Percentiles rank a stretch among this genome's conserved stretches.
These are phyloP conservation scores for Lamellibrachia luymesi DNA, from an alignment of 1,140 invertebrate species.

Conservation along the genomic window DNA sequence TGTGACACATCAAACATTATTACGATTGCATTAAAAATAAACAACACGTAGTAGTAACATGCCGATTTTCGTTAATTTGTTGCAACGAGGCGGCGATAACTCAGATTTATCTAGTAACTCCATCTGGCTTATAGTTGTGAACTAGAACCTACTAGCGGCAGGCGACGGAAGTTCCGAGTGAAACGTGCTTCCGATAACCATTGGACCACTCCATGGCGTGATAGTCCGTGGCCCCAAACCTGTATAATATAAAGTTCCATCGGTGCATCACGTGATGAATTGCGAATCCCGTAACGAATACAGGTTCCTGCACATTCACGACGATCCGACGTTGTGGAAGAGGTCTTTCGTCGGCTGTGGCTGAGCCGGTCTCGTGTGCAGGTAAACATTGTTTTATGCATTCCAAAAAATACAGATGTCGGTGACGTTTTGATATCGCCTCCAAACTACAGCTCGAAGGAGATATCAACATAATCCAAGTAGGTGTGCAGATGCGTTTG, in stretches of 20 bases:
- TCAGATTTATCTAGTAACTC: neutral
- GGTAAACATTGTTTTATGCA: neutral
- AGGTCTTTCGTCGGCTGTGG: neutral
- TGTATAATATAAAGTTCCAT: neutral
- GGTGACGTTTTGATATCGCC: neutral
- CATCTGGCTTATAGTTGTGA: neutral
- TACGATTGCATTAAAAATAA: neutral
- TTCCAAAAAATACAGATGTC: neutral
- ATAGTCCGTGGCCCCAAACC: neutral
- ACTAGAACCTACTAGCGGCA: neutral
- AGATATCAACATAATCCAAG: neutral
- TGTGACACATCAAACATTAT: neutral
- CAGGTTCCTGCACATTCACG: neutral
- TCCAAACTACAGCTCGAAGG: neutral
- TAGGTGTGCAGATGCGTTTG: neutral
- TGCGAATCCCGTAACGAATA: neutral
- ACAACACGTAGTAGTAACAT: neutral
- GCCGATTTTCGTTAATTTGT: neutral
- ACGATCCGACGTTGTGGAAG: neutral
- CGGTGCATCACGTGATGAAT: neutral
- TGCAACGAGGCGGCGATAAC: neutral
- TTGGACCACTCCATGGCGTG: conserved; percentile 2
- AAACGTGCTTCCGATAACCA: neutral
- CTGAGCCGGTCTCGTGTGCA: neutral
- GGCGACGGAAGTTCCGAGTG: neutral